These are phyloP conservation scores for Mactra quadrangularis DNA, from an alignment of 1,140 invertebrate genomes.

Conservation along the genomic window DNA sequence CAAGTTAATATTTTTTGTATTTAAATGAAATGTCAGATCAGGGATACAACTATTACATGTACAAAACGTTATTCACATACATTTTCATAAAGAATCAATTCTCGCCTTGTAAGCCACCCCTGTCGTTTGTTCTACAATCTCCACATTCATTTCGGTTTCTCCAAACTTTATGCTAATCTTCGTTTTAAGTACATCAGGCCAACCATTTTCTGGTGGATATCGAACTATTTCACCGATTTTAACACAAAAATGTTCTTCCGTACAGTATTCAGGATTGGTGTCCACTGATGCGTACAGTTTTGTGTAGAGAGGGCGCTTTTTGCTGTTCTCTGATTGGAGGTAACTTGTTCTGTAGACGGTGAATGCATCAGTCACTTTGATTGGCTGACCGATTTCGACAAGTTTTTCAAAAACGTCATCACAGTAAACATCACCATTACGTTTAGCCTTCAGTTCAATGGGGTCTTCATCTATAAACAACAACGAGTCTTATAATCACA, in stretches of 20 bases:
- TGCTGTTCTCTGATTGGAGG: conserved; percentile 2
- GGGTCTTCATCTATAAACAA: conserved; percentile 25
- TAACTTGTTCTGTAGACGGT: conserved; percentile 32
- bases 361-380: conserved; percentile 26
- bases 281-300: conserved; percentile 46
- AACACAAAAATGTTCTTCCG: conserved; percentile 31
- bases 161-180: conserved; percentile 52
- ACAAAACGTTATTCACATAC: not conserved
- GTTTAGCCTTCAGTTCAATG: conserved; percentile 22
- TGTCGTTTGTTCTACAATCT: conserved; percentile 20
- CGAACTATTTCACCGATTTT: conserved; percentile 58
- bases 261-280: conserved; percentile 38
- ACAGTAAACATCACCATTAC: conserved; percentile 38
- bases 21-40: no score
- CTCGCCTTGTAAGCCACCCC: conserved; percentile 33
- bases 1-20: no score
- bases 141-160: conserved; percentile 42
- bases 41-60: no score
- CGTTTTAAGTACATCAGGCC: conserved; percentile 53
- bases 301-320: conserved; percentile 38
- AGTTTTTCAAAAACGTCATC: conserved; percentile 53
- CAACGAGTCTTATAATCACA: no score
- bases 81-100: conserved; percentile 31
- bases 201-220: conserved; percentile 30
- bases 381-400: conserved; percentile 44